phyloP scores from a whole-genome alignment of 2,888 invertebrate species.

The Melikaiella ostensackeni region DNA sequence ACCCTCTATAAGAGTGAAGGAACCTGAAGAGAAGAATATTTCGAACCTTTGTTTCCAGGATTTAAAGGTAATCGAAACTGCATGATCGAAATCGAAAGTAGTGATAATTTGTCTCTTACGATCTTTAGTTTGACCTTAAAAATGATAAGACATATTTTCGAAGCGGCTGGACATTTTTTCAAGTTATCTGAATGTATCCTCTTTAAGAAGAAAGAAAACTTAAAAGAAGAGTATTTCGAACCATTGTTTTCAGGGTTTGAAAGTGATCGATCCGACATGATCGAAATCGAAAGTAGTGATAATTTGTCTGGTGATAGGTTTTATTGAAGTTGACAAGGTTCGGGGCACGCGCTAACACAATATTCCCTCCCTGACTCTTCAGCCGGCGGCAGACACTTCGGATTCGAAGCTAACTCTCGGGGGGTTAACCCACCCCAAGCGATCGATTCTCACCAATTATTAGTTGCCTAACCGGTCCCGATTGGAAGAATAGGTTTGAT shows the following conservation, averaged over 20 bases:
- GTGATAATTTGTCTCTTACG: too few species aligned
- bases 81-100: too few species aligned
- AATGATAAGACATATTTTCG: too few species aligned
- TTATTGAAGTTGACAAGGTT: constrained; percentile 40
- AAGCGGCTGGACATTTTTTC: neutral
- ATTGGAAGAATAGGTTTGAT: constrained; percentile 71
- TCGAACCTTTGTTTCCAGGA: too few species aligned
- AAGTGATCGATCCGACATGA: neutral
- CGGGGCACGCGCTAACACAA: constrained; percentile 54
- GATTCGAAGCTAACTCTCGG: constrained; percentile 47
- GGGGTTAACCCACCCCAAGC: constrained; percentile 56
- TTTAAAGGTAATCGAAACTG: too few species aligned
- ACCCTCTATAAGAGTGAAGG: too few species aligned
- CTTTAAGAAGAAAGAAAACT: too few species aligned
- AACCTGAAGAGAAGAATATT: too few species aligned
- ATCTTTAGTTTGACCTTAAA: neutral
- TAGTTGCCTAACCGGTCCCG: constrained; percentile 71
- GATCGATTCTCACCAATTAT: constrained; percentile 72
- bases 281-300: neutral
- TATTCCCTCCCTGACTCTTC: constrained; percentile 41
- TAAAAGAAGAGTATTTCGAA: too few species aligned
- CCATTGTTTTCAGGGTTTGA: neutral
- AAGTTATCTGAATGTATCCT: neutral
- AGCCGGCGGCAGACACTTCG: neutral
- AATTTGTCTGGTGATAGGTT: constrained; percentile 12